These are phyloP conservation scores for Temnothorax ravouxi DNA, from an alignment of 2,888 invertebrate species.

Conservation along the genomic window DNA sequence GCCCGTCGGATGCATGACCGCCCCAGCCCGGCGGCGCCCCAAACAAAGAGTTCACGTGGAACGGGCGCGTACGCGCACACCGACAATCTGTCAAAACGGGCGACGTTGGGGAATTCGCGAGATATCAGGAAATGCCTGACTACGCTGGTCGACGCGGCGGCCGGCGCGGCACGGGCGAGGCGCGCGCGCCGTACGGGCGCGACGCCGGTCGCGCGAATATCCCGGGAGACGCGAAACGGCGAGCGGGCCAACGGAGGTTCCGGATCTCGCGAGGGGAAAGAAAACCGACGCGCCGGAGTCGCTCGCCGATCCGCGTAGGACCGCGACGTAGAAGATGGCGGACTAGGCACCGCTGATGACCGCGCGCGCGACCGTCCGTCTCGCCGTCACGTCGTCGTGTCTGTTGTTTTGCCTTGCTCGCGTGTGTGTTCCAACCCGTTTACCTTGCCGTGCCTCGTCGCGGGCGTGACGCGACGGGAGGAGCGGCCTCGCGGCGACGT, in stretches of 20 bases:
- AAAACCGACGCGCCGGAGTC: slow-evolving; percentile 35
- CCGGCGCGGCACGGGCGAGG: not conserved
- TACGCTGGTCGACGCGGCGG: slow-evolving; percentile 62
- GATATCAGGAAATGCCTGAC: slow-evolving; percentile 78
- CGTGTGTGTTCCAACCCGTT: slow-evolving; percentile 35
- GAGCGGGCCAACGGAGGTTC: not conserved
- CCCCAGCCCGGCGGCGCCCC: slow-evolving; percentile 76
- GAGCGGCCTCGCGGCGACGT: not conserved
- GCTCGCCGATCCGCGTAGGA: slow-evolving; percentile 66
- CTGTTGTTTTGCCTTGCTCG: slow-evolving; percentile 71
- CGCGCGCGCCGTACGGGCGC: not conserved
- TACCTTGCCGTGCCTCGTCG: slow-evolving; percentile 41
- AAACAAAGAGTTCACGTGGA: slow-evolving; percentile 83
- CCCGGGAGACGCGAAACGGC: not conserved
- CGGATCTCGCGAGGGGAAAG: not conserved
- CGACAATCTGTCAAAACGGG: slow-evolving; percentile 81
- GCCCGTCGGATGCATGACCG: slow-evolving; percentile 80
- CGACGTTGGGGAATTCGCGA: slow-evolving; percentile 79
- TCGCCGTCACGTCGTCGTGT: slow-evolving; percentile 32
- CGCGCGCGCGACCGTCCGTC: not conserved
- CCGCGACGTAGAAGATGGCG: slow-evolving; percentile 72
- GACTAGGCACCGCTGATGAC: slow-evolving; percentile 20
- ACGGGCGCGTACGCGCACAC: slow-evolving; percentile 79
- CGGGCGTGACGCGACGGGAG: not conserved
- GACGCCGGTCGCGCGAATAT: not conserved